Percentiles rank a stretch among this genome's conserved stretches.
Conservation (phyloP, 2,888 invertebrate genomes). For the Trichopoda pennipes region DNA sequence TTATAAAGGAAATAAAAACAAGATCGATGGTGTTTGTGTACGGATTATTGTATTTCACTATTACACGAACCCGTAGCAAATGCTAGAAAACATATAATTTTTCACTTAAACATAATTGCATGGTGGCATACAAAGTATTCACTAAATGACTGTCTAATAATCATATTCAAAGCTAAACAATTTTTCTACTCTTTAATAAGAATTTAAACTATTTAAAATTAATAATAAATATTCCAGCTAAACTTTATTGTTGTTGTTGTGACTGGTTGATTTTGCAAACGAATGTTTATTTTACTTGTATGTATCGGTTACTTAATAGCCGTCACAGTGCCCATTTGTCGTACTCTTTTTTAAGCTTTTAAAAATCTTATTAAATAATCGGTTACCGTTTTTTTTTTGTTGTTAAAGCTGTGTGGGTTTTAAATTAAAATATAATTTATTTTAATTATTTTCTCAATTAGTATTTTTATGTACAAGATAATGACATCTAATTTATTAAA, state of each 20-base stretch:
- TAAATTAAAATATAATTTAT: constrained; percentile 55
- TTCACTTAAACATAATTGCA: constrained; percentile 71
- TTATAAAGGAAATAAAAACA: constrained; percentile 22
- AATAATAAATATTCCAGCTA: constrained; percentile 58
- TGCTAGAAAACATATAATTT: constrained; percentile 68
- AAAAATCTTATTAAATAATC: constrained; percentile 48
- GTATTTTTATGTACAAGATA: constrained; percentile 37
- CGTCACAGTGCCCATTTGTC: constrained; percentile 38
- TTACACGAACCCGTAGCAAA: neutral
- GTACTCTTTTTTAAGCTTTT: neutral
- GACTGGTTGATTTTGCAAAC: neutral
- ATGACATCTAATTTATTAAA: constrained; percentile 24
- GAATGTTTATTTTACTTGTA: constrained; percentile 8
- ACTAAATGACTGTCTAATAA: constrained; percentile 64
- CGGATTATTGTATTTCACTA: constrained; percentile 10
- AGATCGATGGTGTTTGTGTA: constrained; percentile 61
- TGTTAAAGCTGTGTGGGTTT: constrained; percentile 24
- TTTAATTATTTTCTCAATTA: constrained; percentile 54
- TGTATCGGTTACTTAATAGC: neutral
- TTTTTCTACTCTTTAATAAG: neutral
- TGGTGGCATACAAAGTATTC: constrained; percentile 64
- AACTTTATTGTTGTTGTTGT: constrained; percentile 3
- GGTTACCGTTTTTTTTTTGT: constrained; percentile 8
- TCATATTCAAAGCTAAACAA: constrained; percentile 46
- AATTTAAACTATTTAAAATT: constrained; percentile 33